Percentiles rank a stretch among this genome's conserved stretches.
These are phyloP conservation scores for Caenorhabditis drosophilae DNA, from an alignment of 2,888 invertebrate species.

Conservation along the genomic window DNA sequence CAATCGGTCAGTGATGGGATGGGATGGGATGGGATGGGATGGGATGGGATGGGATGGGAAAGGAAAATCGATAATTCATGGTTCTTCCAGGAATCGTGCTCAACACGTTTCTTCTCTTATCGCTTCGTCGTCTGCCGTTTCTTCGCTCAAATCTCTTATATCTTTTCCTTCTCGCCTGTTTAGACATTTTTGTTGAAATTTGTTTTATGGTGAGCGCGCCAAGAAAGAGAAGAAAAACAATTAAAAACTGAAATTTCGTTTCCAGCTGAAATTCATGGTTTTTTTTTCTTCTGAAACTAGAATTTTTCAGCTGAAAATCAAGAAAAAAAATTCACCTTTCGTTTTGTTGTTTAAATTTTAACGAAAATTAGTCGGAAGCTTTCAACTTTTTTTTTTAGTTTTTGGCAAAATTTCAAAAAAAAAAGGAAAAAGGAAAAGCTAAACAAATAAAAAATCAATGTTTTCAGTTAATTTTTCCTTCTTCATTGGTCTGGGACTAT, in stretches of 20 bases:
- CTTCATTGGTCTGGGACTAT: conserved; percentile 46
- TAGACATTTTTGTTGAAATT: conserved; percentile 53
- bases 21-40: no score
- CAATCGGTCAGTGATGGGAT: conserved; percentile 8
- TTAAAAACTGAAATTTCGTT: conserved; percentile 2
- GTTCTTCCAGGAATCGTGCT: conserved; percentile 38
- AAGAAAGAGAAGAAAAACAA: not conserved
- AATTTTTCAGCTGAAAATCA: not conserved
- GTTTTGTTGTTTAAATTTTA: no score
- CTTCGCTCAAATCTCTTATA: conserved; percentile 44
- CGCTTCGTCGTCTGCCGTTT: conserved; percentile 36
- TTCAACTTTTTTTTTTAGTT: no score
- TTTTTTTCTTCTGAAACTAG: not conserved
- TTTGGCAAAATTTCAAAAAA: no score
- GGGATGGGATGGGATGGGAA: no score
- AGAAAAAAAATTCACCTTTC: not conserved
- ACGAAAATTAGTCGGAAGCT: no score
- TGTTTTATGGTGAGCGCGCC: conserved; percentile 50
- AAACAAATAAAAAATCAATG: not conserved
- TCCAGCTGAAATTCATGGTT: not conserved
- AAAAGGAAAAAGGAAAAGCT: no score
- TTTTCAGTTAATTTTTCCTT: conserved; percentile 53
- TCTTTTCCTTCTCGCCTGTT: conserved; percentile 45
- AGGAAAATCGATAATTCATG: no score
- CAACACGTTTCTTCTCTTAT: conserved; percentile 47